These are phyloP conservation scores for Bos taurus DNA, from an alignment of 2,113 vertebrate genomes.

Conservation along the genomic window ARS-UCD2.0 NC_037352.1:29419001-29419500, in stretches of 20 bases:
- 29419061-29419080: neutral
- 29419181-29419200: neutral
- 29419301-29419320: neutral
- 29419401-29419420: neutral
- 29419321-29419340: neutral
- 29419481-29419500: neutral
- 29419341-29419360: neutral
- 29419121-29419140: neutral
- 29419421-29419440: neutral
- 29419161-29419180: neutral
- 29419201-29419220: neutral
- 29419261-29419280: neutral
- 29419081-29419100: neutral
- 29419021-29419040: neutral
- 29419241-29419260: neutral
- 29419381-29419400: neutral
- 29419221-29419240: neutral
- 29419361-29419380: neutral
- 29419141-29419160: neutral
- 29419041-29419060: accelerated
- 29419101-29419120: neutral
- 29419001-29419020: neutral
- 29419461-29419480: neutral
- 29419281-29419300: neutral
- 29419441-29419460: neutral